phyloP scores from a whole-genome alignment of 2,797 vertebrate species.

The Brachyrhaphis roseni region DNA sequence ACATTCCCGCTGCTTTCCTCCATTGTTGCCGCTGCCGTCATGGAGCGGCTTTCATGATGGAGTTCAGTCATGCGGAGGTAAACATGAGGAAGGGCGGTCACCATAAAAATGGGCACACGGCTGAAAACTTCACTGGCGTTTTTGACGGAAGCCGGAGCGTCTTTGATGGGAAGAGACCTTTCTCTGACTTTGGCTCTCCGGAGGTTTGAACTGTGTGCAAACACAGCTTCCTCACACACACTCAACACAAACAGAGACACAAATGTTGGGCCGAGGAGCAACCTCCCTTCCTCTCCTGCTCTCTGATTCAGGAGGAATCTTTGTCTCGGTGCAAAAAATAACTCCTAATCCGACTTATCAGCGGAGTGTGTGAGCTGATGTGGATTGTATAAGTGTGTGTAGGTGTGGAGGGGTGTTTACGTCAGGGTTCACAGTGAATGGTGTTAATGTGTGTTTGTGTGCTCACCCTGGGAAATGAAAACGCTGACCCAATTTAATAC shows the following conservation, averaged over 20 bases:
- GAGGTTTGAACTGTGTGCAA: conserved; percentile 29
- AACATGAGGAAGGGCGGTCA: conserved; percentile 46
- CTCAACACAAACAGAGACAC: conserved; percentile 25
- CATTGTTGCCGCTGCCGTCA: conserved; percentile 12
- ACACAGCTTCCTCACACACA: conserved; percentile 20
- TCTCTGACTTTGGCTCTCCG: conserved; percentile 21
- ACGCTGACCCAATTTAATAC: conserved; percentile 78
- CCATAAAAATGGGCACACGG: conserved; percentile 21
- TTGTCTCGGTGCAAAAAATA: conserved; percentile 40
- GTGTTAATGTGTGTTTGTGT: conserved; percentile 36
- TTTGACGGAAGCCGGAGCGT: conserved; percentile 7
- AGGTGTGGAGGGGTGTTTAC: conserved; percentile 41
- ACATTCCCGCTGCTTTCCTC: conserved; percentile 7
- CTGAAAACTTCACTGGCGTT: conserved; percentile 18
- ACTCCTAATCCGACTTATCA: conserved; percentile 46
- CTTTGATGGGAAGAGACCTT: conserved; percentile 43
- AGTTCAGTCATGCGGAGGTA: conserved; percentile 31
- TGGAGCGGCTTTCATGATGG: conserved; percentile 24
- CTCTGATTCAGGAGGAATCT: conserved; percentile 30
- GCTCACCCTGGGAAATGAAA: conserved; percentile 72
- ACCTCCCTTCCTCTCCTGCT: conserved; percentile 22
- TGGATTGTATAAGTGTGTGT: conserved; percentile 7
- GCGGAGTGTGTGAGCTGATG: conserved; percentile 12
- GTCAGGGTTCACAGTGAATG: conserved; percentile 36
- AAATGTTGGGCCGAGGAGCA: conserved; percentile 10